A percentile compares a stretch with the other conserved stretches of the same genome.
These are phyloP conservation scores for Petrolisthes manimaculis DNA, from an alignment of 2,888 invertebrate species.

Conservation along the genomic window DNA sequence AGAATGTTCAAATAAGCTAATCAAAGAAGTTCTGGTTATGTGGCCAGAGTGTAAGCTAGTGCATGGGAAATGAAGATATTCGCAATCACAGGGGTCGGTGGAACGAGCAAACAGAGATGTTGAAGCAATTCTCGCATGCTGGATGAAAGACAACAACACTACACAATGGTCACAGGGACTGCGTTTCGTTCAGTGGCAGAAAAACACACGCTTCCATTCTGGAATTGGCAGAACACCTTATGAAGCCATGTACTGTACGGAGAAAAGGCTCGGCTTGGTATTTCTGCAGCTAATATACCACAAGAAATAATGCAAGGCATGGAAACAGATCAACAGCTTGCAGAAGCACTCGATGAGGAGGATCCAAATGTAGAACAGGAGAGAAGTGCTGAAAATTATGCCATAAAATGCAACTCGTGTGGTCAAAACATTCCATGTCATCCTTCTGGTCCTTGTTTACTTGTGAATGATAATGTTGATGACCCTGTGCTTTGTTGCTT, in stretches of 20 bases:
- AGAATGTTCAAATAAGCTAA: conserved; percentile 46
- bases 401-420: not conserved
- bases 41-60: too few relatives aligned
- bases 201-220: too few relatives aligned
- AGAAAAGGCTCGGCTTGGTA: not conserved
- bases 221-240: not conserved
- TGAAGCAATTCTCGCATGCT: conserved; percentile 15
- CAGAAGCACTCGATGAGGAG: not conserved
- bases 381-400: not conserved
- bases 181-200: conserved; percentile 31
- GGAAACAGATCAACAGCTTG: not conserved
- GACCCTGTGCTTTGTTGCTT: conserved; percentile 33
- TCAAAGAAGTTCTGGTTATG: conserved; percentile 25
- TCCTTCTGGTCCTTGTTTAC: not conserved
- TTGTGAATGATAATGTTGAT: conserved; percentile 23
- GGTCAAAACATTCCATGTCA: too few relatives aligned
- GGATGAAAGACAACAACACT: too few relatives aligned
- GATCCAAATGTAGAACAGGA: not conserved
- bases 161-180: conserved; percentile 39
- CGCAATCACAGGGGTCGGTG: conserved; percentile 6
- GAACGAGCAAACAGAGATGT: not conserved
- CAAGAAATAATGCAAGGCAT: not conserved
- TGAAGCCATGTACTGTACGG: conserved; percentile 7
- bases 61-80: not conserved
- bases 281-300: not conserved